These are phyloP conservation scores for Melierax canorus DNA, from an alignment of 2,113 vertebrate species.

Conservation along the genomic window DNA sequence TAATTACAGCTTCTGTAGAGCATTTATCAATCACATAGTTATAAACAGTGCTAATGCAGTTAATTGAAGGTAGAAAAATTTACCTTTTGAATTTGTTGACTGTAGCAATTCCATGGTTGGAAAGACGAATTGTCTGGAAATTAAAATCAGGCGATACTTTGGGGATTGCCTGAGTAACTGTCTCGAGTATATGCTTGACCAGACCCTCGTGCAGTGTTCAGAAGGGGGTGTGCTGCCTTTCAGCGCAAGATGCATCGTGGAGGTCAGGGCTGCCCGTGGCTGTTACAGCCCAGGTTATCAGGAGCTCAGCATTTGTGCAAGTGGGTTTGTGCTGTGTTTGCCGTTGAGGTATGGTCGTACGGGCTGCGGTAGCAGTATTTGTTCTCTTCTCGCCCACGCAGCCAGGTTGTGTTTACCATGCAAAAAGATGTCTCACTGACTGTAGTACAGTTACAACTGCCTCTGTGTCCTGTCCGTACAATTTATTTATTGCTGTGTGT, in stretches of 20 bases:
- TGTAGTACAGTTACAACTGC: not conserved
- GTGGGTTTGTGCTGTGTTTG: not conserved
- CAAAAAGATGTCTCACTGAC: not conserved
- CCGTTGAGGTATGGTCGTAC: not conserved
- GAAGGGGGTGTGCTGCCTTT: not conserved
- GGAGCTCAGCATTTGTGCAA: not conserved
- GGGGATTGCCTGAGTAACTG: not conserved
- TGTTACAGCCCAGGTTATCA: not conserved
- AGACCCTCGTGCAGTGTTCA: fast-evolving
- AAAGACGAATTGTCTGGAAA: slow-evolving; percentile 5
- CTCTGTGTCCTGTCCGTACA: not conserved
- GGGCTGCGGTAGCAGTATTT: not conserved
- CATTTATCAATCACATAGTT: slow-evolving; percentile 54
- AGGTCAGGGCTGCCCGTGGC: not conserved
- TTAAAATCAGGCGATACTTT: not conserved
- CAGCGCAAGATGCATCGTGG: fast-evolving
- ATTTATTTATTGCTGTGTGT: not conserved
- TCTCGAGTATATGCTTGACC: not conserved
- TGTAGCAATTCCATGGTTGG: not conserved
- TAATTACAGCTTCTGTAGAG: slow-evolving; percentile 54
- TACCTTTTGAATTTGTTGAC: slow-evolving; percentile 37
- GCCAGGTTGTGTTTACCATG: not conserved
- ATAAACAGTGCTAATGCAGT: slow-evolving; percentile 38
- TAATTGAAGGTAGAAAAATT: slow-evolving; percentile 37
- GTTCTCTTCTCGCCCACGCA: not conserved